Evolutionary conservation across 92 coral and sea anemone species (phyloP).

Genomic region (Nematostella vectensis): DNA sequence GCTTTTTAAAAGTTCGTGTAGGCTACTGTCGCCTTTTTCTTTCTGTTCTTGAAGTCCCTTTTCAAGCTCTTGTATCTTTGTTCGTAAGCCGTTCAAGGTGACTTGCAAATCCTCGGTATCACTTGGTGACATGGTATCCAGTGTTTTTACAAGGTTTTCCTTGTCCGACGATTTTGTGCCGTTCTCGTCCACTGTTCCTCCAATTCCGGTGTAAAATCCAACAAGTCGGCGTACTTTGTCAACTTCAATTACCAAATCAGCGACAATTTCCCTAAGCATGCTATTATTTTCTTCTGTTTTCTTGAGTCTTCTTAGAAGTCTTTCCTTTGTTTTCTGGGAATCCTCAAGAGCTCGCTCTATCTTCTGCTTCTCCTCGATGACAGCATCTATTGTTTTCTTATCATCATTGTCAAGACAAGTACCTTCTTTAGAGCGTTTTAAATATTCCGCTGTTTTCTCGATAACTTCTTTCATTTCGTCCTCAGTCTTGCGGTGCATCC

Average conservation of each 20-base stretch:
- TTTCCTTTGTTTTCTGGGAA: constrained; percentile 23
- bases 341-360: constrained; percentile 26
- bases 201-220: constrained; percentile 9
- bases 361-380: constrained; percentile 26
- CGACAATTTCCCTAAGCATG: constrained; percentile 26
- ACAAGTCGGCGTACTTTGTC: constrained; percentile 37
- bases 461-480: constrained; percentile 49
- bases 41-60: constrained; percentile 18
- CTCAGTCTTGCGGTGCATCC: constrained; percentile 43
- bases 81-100: constrained; percentile 34
- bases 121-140: constrained; percentile 9
- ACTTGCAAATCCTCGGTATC: constrained; percentile 27
- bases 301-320: constrained; percentile 27
- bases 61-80: constrained; percentile 36
- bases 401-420: neutral
- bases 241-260: constrained; percentile 24
- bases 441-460: constrained; percentile 29
- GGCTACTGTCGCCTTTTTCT: constrained; percentile 22
- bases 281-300: constrained; percentile 20
- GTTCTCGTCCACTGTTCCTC: neutral
- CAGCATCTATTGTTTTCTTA: constrained; percentile 9
- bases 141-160: constrained; percentile 9
- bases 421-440: constrained; percentile 32
- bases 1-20: constrained; percentile 13
- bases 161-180: neutral